Evolutionary conservation across 2,888 invertebrate species (phyloP), one percentile per base, ranked within the genome.

Genomic region (Meloe dianella): DNA sequence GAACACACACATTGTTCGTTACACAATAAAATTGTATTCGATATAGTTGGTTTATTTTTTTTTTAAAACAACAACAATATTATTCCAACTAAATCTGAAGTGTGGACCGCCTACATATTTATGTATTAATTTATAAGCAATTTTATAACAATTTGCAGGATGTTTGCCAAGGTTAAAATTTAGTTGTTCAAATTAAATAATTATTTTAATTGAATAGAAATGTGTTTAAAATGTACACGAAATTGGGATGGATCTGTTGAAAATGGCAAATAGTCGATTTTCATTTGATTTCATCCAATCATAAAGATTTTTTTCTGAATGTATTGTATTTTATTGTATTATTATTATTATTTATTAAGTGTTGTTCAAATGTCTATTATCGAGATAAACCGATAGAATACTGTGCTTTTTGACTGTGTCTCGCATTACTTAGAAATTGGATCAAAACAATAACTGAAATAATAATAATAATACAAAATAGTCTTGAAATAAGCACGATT

Each of bases 271-370:
- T 10, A 4, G 10, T 35, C 1, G 12, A 6, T 30, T 7, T 20
- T 47, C 7, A 9, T 47, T 20, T 41, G 1, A n/a, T 41, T 41
- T 41, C 6, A n/a, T 17, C 4, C 17, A n/a, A 17, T 41, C 5
- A n/a, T 17, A 41, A n/a, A 41, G 32, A 32, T 27, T 30, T 51
- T 22, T 22, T 24, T 65, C 57, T 20, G 24, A 60, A 61, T 61
- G 17, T 38, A 47, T 57, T 60, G 9, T 57, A 61, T 66, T 66
- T 66, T 66, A 62, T 66, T 62, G 65, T 54, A 60, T 65, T 65
- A 65, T 61, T 61, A 61, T 61, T 38, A 60, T 12, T 61, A 58
- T 61, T 65, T 58, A 61, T 65, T 65, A 60, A 60, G 56, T 24
- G 63, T 62, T 32, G 60, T 60, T 30, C 14, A 59, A 35, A 10